phyloP scores from a whole-genome alignment of 2,113 vertebrate species.

The Pampusana beccarii region DNA sequence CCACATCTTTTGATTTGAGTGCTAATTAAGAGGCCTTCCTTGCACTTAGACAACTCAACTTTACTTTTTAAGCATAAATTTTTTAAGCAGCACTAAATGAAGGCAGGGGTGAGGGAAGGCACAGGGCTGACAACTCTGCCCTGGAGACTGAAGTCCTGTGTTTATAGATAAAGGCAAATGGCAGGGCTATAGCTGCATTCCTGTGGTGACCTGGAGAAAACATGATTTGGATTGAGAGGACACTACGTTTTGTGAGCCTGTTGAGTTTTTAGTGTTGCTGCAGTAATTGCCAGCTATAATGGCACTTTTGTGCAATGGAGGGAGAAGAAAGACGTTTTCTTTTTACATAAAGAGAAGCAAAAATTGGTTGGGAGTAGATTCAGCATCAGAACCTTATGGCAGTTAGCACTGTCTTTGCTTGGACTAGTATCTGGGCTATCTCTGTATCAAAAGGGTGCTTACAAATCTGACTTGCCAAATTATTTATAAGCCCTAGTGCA shows the following conservation, averaged over 20 bases:
- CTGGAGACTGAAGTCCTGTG: not conserved
- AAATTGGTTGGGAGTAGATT: not conserved
- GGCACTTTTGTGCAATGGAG: not conserved
- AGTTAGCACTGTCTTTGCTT: not conserved
- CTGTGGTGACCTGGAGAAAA: not conserved
- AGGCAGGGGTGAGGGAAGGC: not conserved
- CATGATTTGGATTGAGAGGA: not conserved
- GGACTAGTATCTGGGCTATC: not conserved
- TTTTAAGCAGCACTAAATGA: slow-evolving; percentile 19
- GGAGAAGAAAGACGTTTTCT: not conserved
- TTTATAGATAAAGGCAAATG: not conserved
- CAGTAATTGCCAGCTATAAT: not conserved
- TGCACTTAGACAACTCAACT: slow-evolving; percentile 22
- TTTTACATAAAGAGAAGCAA: not conserved
- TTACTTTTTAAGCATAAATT: slow-evolving; percentile 52
- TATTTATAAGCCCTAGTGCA: not conserved
- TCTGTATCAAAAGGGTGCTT: not conserved
- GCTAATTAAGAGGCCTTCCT: slow-evolving; percentile 39
- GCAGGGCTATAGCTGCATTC: not conserved
- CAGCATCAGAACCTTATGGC: not conserved
- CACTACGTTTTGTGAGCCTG: not conserved
- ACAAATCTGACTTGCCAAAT: not conserved
- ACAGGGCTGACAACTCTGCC: not conserved
- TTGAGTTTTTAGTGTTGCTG: not conserved
- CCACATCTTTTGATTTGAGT: not conserved